These are phyloP conservation scores for Urocolius indicus DNA, from an alignment of 2,113 vertebrate species.

Conservation along the genomic window DNA sequence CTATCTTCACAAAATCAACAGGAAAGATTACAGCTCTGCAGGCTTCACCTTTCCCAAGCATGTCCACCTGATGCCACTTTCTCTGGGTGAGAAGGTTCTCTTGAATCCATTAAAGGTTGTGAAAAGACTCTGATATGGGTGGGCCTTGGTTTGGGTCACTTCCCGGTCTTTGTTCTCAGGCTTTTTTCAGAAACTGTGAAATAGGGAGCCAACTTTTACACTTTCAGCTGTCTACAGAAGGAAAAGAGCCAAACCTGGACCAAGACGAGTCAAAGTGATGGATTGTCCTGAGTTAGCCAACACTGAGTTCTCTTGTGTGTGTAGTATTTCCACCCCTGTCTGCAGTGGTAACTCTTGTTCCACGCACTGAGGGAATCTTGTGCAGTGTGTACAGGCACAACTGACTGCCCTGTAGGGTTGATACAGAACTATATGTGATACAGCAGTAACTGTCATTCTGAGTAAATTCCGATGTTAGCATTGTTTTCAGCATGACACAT, in stretches of 20 bases:
- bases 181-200: neutral
- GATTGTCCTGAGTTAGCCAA: neutral
- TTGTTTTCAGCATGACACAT: neutral
- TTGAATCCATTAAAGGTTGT: neutral
- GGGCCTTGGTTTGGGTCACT: neutral
- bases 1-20: neutral
- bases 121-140: neutral
- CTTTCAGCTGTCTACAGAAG: neutral
- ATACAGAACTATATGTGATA: neutral
- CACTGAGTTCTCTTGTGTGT: neutral
- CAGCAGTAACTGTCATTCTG: neutral
- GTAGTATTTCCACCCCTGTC: neutral
- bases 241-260: neutral
- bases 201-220: neutral
- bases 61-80: neutral
- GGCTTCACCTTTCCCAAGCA: neutral
- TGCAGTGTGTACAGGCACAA: rapidly evolving
- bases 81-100: neutral
- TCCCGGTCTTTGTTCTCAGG: neutral
- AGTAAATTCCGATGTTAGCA: neutral
- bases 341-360: neutral
- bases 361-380: neutral
- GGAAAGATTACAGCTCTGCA: neutral
- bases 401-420: neutral
- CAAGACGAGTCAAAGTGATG: neutral